Base-by-base conservation (phyloP, 2,888 invertebrate species). In the Tenthredo amoena region DNA sequence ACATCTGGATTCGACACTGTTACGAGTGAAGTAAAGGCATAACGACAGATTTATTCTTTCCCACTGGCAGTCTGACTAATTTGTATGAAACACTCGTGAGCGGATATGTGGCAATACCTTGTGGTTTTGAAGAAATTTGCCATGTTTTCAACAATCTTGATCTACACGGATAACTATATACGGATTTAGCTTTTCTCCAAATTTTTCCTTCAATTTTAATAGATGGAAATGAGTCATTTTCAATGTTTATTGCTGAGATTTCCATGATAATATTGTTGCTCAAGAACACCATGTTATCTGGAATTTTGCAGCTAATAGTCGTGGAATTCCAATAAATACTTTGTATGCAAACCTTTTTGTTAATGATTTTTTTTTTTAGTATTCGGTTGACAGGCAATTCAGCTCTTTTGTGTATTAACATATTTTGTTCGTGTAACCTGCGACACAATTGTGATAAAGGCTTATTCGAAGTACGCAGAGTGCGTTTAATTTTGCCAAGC, bases 81-180 rank as follows among this genome's bases (percentile, higher is more conserved):
- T 58, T 58, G 58, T 58, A n/a, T 58, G n/a, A 58, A 58, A 58
- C 58, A n/a, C 58, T n/a, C 58, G 58, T n/a, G 2, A 58, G n/a
- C 58, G 58, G 58, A 58, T 58, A 58, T 40, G 58, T 58, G n/a
- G 58, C 58, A 58, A 58, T n/a, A 58, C 58, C 58, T 58, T 58
- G 58, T 58, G 58, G n/a, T n/a, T 58, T 58, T 58, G 21, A n/a
- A 58, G 21, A 58, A 58, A 58, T 18, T n/a, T 58, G 58, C 58
- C 58, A 58, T 58, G 58, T 58, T 58, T 58, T 58, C 58, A 58
- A 58, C 58, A 58, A 58, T n/a, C n/a, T 58, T n/a, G 58, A 58
- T n/a, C n/a, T 58, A 58, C 58, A 58, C n/a, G 58, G 58, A 58
- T 58, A 58, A 58, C 58, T 58, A n/a, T 58, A 58, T n/a, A 58